Evolutionary conservation across 1,140 invertebrate species (phyloP).

Genomic region (Nebria ingens): DNA sequence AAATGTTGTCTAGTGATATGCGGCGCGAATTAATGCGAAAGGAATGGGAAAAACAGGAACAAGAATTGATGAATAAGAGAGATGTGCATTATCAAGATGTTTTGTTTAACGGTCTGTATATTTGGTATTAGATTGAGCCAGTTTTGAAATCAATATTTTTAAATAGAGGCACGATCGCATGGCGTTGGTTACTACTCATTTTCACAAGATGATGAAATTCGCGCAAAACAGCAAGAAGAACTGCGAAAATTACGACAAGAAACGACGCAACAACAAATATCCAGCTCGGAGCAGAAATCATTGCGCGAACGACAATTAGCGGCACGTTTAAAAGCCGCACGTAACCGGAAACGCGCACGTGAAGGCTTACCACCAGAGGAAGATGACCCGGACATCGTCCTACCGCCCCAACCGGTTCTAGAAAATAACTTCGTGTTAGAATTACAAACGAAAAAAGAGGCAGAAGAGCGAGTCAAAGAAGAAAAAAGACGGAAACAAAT

Average conservation of each 20-base stretch:
- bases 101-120: constrained; percentile 60
- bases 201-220: constrained; percentile 67
- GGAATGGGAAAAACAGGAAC: constrained; percentile 58
- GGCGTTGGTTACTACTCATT: constrained; percentile 85
- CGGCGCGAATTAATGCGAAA: constrained; percentile 42
- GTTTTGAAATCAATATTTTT: constrained; percentile 14
- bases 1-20: constrained; percentile 40
- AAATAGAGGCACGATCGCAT: constrained; percentile 71
- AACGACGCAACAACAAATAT: constrained; percentile 55
- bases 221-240: constrained; percentile 64
- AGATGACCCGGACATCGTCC: constrained; percentile 39
- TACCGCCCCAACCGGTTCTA: constrained; percentile 36
- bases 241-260: constrained; percentile 58
- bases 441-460: constrained; percentile 36
- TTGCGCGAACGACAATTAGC: constrained; percentile 59
- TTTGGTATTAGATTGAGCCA: constrained; percentile 3
- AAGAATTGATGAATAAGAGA: constrained; percentile 40
- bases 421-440: constrained; percentile 28
- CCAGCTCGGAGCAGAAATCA: constrained; percentile 49
- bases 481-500: constrained; percentile 41
- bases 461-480: constrained; percentile 21
- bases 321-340: constrained; percentile 65
- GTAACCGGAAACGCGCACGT: constrained; percentile 62
- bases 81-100: constrained; percentile 85
- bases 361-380: constrained; percentile 60